A percentile compares a stretch with the other conserved stretches of the same genome.
phyloP scores from a whole-genome alignment of 2,797 vertebrate genomes.

The Carapus acus region DNA sequence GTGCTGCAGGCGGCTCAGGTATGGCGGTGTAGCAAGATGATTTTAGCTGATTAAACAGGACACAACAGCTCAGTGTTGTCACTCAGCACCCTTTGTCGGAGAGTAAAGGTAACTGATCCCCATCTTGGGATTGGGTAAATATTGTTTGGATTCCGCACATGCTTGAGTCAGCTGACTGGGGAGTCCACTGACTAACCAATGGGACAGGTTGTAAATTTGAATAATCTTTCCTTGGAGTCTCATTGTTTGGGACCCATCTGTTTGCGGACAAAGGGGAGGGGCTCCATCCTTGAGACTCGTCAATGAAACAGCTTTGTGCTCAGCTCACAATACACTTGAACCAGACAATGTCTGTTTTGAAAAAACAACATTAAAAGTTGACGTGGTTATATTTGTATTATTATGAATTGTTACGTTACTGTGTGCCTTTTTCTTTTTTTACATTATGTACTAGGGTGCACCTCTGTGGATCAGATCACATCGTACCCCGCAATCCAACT shows the following conservation, averaged over 20 bases:
- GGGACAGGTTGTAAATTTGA: constrained; percentile 22
- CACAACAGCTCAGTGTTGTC: constrained; percentile 1
- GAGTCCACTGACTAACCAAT: constrained; percentile 41
- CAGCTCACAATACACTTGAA: neutral
- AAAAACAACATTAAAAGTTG: neutral
- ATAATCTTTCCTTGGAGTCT: constrained; percentile 30
- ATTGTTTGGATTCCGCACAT: constrained; percentile 29
- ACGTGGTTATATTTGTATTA: neutral
- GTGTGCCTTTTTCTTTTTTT: neutral
- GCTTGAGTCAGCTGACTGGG: constrained; percentile 48
- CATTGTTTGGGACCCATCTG: constrained; percentile 64
- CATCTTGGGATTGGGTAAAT: constrained; percentile 11
- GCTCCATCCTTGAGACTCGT: constrained; percentile 26
- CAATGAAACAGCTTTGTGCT: constrained; percentile 11
- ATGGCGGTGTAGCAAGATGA: neutral
- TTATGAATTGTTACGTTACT: neutral
- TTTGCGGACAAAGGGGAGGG: constrained; percentile 46
- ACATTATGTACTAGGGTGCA: neutral
- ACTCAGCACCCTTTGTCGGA: neutral
- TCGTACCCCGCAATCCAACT: too few relatives aligned
- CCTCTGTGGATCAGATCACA: neutral
- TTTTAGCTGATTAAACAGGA: constrained; percentile 17
- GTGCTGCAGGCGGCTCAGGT: constrained; percentile 12
- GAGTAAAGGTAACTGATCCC: constrained; percentile 10
- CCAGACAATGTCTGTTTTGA: neutral